Evolutionary conservation across 2,888 invertebrate genomes (phyloP).

Genomic region (Leptinotarsa tumamoca): DNA sequence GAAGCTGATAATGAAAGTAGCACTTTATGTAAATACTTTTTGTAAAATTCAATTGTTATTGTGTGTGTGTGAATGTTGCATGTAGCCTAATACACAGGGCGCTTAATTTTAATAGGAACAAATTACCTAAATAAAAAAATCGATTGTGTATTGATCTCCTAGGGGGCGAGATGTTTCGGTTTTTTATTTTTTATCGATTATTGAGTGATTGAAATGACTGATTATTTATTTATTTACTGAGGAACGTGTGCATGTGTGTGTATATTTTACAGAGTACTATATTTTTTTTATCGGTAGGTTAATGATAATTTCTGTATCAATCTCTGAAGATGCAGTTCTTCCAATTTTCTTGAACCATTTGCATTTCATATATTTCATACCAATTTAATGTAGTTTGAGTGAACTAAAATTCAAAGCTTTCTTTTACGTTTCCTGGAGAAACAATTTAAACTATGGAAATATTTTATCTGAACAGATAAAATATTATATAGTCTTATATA

Average conservation of each 20-base stretch:
- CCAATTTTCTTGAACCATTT: neutral
- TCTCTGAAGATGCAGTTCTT: neutral
- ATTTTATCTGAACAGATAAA: no score
- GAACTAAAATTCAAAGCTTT: neutral
- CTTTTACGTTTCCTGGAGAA: neutral
- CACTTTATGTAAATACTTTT: conserved; percentile 28
- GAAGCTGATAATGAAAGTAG: conserved; percentile 12
- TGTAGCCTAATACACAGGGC: conserved; percentile 30
- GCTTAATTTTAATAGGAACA: conserved; percentile 27
- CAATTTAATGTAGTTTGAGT: neutral
- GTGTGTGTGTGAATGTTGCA: conserved; percentile 35
- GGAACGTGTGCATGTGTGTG: conserved; percentile 23
- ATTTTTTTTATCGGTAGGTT: conserved; percentile 43
- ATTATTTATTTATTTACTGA: conserved; percentile 47
- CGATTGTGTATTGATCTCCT: conserved; percentile 47
- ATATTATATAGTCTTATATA: no score
- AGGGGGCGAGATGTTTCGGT: conserved; percentile 34
- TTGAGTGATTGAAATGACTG: conserved; percentile 46
- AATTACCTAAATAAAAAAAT: conserved; percentile 24
- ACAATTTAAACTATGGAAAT: no score
- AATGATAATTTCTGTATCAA: neutral
- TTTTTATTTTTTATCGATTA: conserved; percentile 24
- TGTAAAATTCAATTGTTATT: conserved; percentile 43
- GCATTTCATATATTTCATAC: neutral
- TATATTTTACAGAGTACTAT: conserved; percentile 52